Evolutionary conservation across 2,888 invertebrate species (phyloP), one percentile per base, ranked within the genome.

Genomic region (Tiliacea aurago): DNA sequence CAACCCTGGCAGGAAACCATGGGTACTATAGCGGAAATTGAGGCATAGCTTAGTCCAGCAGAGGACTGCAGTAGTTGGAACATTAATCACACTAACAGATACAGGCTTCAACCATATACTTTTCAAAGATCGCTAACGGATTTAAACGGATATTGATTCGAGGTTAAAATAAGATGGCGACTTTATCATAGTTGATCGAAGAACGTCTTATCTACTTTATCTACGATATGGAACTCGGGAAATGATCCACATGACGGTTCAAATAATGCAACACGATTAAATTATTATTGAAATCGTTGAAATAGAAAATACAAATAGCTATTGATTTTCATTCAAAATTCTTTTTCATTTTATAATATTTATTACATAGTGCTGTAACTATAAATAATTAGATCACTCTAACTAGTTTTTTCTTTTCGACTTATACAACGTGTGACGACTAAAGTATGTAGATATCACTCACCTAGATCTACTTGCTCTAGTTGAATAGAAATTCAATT

Each of bases 381-480:
- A 20, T 49, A 49, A 49, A 63, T 20, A 45, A 63, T 45, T 20
- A 45, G 20, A 28, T 49, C 43, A 62, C 4, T 43, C 11, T 4
- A 62, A 28, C 7, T 13, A 49, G 28, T 51, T 63, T 13, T 63
- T 51, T 63, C 7, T 5, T 63, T 55, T n/a, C 18, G 33, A 45
- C 23, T 72, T 47, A 28, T 28, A 28, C 28, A 28, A 28, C 28
- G 28, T 20, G 47, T 41, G 59, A 59, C 45, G 11, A 41, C 53
- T 28, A 20, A 45, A 53, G 11, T 53, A 47, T 33, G 13, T 33
- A 11, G 11, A 33, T 58, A 79, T 79, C 73, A 13, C 53, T 33
- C 20, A 73, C 80, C 59, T 80, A 75, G 53, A 75, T 80, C 59
- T 47, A 45, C 20, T 23, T 59, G 72, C 13, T 47, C 51, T 23